phyloP scores from a whole-genome alignment of 2,797 vertebrate genomes.

The Trematomus bernacchii region DNA sequence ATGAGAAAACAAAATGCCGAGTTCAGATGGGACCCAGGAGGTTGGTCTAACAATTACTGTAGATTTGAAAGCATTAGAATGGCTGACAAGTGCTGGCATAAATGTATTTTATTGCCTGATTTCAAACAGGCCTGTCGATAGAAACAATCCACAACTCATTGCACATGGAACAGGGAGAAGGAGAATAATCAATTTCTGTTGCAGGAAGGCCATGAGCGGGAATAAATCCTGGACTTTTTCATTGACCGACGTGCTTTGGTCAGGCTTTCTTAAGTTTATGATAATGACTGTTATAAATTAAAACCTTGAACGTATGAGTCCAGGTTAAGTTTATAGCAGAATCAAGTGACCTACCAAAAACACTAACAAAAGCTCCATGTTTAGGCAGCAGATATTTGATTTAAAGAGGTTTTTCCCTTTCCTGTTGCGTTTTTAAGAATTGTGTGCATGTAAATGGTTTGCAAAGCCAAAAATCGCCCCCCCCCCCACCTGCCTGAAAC shows the following conservation, averaged over 20 bases:
- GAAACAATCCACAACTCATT: background rate
- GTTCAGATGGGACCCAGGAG: slow-evolving; percentile 5
- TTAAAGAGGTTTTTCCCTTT: too few relatives aligned
- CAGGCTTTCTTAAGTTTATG: background rate
- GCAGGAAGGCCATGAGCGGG: background rate
- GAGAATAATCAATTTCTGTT: slow-evolving; percentile 5
- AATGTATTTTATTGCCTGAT: slow-evolving; percentile 10
- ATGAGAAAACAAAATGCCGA: slow-evolving; percentile 28
- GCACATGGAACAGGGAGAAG: background rate
- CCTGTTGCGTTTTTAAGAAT: too few relatives aligned
- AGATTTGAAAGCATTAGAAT: slow-evolving; percentile 28
- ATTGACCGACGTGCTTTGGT: background rate
- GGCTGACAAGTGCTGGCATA: slow-evolving; percentile 5
- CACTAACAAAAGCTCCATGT: background rate
- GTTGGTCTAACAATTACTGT: slow-evolving; percentile 11
- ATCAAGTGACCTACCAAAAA: slow-evolving; percentile 19
- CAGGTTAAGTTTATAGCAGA: background rate
- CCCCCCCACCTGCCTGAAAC: too few relatives aligned
- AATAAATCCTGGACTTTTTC: background rate
- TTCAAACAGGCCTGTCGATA: slow-evolving; percentile 13
- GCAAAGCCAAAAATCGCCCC: too few relatives aligned
- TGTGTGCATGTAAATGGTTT: too few relatives aligned
- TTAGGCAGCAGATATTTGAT: background rate
- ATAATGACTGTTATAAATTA: background rate
- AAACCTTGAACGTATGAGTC: background rate